Conservation (phyloP, 2,113 vertebrate genomes). For the Rhinogobius similis region DNA sequence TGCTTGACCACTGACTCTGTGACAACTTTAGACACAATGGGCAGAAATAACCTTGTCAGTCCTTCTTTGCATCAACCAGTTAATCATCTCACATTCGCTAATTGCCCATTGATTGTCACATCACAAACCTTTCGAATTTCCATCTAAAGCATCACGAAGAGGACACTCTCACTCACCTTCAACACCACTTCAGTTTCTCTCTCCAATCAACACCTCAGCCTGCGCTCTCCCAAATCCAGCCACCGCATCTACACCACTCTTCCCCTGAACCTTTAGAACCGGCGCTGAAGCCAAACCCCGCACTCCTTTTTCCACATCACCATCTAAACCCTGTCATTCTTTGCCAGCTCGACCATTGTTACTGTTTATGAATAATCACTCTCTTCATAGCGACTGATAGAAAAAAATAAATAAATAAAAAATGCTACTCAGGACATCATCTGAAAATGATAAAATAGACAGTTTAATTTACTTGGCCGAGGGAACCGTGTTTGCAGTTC, state of each 20-base stretch:
- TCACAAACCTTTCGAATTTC: neutral
- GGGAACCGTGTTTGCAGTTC: too few species aligned
- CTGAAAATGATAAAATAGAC: too few species aligned
- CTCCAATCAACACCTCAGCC: neutral
- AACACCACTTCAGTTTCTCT: neutral
- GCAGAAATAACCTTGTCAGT: neutral
- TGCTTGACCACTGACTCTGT: neutral
- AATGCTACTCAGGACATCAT: too few species aligned
- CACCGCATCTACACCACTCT: neutral
- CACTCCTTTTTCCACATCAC: neutral
- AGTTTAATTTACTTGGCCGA: too few species aligned
- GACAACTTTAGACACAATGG: neutral
- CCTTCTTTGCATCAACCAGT: neutral
- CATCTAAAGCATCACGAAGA: neutral
- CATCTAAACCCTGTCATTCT: too few species aligned
- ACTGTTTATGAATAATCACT: too few species aligned
- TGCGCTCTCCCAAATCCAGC: neutral
- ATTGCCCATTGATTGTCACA: neutral
- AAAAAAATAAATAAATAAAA: too few species aligned
- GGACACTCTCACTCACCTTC: neutral
- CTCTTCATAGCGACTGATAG: too few species aligned
- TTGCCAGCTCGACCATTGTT: too few species aligned
- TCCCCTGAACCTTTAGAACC: neutral
- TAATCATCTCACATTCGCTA: neutral
- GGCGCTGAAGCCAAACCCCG: neutral